These are phyloP conservation scores for Schizotus pectinicornis DNA, from an alignment of 2,888 invertebrate genomes.

Conservation along the genomic window DNA sequence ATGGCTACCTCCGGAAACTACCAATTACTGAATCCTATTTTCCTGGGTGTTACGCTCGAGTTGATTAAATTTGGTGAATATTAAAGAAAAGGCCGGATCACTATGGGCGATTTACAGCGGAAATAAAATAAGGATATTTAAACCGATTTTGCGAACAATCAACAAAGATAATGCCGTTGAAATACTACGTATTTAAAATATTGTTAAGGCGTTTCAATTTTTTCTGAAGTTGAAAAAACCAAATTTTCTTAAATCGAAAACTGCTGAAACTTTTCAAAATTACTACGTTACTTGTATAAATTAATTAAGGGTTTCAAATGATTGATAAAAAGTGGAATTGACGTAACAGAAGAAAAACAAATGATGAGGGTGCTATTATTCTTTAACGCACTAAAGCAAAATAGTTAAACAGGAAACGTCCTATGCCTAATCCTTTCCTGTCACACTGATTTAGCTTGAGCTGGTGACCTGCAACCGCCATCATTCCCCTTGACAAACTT, in stretches of 20 bases:
- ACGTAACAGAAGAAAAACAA: no score
- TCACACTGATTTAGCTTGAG: constrained; percentile 23
- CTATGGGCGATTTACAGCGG: no score
- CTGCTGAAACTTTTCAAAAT: no score
- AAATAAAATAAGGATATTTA: constrained; percentile 7
- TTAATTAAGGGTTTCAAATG: no score
- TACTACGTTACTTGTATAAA: no score
- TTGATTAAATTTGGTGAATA: no score
- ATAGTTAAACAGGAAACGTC: constrained; percentile 13
- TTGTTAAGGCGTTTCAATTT: constrained; percentile 10
- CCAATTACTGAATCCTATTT: no score
- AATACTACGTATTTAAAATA: constrained; percentile 16
- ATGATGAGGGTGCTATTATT: no score
- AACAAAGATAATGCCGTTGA: constrained; percentile 16
- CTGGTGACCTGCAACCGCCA: constrained; percentile 19
- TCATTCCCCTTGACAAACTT: constrained; percentile 28
- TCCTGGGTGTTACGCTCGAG: no score
- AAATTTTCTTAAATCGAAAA: constrained; percentile 9
- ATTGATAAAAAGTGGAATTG: no score
- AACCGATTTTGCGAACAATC: constrained; percentile 22
- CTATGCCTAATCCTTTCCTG: constrained; percentile 22
- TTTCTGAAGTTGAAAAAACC: constrained; percentile 12
- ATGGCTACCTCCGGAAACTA: constrained; percentile 3
- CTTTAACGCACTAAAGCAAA: constrained; percentile 4
- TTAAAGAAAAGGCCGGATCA: no score